Conservation (phyloP, 2,113 vertebrate species). For the Alethe castanea region DNA sequence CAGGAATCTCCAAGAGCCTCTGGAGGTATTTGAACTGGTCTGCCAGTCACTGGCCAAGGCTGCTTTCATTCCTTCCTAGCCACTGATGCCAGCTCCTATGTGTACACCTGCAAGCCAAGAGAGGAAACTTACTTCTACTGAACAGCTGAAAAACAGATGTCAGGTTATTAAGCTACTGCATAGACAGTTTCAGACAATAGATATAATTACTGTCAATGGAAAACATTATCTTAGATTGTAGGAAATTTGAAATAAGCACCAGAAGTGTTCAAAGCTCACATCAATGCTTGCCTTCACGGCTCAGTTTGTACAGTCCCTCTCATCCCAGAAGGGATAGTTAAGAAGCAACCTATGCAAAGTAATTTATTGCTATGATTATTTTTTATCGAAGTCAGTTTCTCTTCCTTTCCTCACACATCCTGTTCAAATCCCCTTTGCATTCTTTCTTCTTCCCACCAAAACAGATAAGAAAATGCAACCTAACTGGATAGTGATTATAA, state of each 20-base stretch:
- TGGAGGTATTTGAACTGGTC: slow-evolving; percentile 80
- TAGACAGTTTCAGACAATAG: not conserved
- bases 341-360: not conserved
- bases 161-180: not conserved
- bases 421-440: not conserved
- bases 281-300: not conserved
- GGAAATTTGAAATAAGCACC: not conserved
- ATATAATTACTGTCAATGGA: not conserved
- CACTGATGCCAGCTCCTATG: slow-evolving; percentile 80
- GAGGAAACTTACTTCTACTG: not conserved
- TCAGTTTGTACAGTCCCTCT: not conserved
- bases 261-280: not conserved
- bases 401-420: not conserved
- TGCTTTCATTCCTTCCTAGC: slow-evolving; percentile 80
- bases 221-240: not conserved
- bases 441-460: not conserved
- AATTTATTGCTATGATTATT: not conserved
- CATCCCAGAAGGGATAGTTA: not conserved
- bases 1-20: slow-evolving; percentile 79
- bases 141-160: not conserved
- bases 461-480: not conserved
- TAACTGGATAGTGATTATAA: not conserved
- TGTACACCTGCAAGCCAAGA: slow-evolving; percentile 71
- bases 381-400: not conserved
- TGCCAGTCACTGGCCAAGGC: slow-evolving; percentile 81